These are phyloP conservation scores for Nematostella vectensis DNA, from an alignment of 92 coral and sea anemone species.

Conservation along the genomic window DNA sequence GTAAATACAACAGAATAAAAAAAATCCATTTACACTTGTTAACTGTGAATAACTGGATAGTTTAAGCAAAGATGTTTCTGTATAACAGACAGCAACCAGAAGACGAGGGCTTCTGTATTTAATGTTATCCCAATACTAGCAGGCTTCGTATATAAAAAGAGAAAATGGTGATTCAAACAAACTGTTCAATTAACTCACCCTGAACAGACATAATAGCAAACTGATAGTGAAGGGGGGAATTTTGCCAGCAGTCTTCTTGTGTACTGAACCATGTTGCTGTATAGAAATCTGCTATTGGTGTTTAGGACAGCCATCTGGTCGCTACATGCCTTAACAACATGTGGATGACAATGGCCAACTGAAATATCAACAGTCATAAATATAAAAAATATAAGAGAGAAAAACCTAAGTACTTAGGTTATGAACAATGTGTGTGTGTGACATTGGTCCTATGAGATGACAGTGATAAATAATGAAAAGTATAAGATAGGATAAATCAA, in stretches of 20 bases:
- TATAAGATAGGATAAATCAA: no score
- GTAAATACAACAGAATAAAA: background rate
- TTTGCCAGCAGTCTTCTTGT: conserved; percentile 72
- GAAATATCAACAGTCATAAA: background rate
- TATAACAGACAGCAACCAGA: no score
- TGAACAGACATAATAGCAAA: conserved; percentile 78
- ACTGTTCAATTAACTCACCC: conserved; percentile 80
- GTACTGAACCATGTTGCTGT: conserved; percentile 77
- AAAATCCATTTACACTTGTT: background rate
- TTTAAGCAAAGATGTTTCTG: no score
- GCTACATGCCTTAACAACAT: conserved; percentile 65
- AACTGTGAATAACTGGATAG: no score
- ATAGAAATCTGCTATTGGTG: conserved; percentile 88
- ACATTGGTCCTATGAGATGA: background rate
- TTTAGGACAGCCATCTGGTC: conserved; percentile 88
- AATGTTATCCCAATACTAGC: no score
- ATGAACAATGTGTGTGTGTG: background rate
- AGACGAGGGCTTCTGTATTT: no score
- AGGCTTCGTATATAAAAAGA: no score
- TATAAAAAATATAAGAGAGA: background rate
- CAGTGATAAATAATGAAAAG: no score
- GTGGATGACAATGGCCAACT: conserved; percentile 98
- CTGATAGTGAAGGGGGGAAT: conserved; percentile 60
- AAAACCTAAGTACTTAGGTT: background rate
- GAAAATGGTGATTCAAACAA: no score